Conservation (phyloP, 2,797 vertebrate genomes). For the Syngnathus acus region DNA sequence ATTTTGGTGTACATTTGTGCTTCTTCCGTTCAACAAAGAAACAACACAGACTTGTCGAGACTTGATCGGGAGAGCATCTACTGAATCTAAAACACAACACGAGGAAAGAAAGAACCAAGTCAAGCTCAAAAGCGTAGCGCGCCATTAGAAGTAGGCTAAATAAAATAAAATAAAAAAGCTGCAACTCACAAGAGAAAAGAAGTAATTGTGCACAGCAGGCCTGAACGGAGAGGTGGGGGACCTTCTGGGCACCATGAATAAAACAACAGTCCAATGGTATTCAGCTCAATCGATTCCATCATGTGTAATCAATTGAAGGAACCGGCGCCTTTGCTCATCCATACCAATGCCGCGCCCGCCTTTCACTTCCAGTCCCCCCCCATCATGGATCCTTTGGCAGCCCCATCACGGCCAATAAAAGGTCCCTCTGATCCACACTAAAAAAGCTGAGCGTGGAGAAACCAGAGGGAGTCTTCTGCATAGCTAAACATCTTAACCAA, state of each 20-base stretch:
- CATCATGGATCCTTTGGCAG: conserved; percentile 54
- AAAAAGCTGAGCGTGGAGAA: conserved; percentile 46
- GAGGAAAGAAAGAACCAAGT: too few species aligned
- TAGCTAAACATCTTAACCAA: conserved; percentile 49
- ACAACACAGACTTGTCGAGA: too few species aligned
- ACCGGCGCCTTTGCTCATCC: conserved; percentile 22
- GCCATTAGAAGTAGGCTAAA: too few species aligned
- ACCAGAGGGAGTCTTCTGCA: conserved; percentile 49
- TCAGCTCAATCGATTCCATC: conserved; percentile 32
- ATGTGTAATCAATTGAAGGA: conserved; percentile 49
- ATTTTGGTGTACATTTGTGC: too few species aligned
- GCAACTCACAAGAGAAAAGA: conserved; percentile 15
- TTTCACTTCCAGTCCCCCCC: conserved; percentile 19
- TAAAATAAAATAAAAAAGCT: conserved; percentile 11
- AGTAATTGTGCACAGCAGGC: conserved; percentile 29
- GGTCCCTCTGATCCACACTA: conserved; percentile 55
- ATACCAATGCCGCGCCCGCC: conserved; percentile 23
- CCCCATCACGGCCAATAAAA: conserved; percentile 66
- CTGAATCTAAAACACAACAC: too few species aligned
- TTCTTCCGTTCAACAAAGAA: too few species aligned
- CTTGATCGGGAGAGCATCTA: too few species aligned
- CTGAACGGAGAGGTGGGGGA: background rate
- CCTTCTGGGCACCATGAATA: background rate
- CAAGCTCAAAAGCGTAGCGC: too few species aligned
- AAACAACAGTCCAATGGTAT: background rate